A percentile compares a stretch with the other conserved stretches of the same genome.
These are phyloP conservation scores for Egretta garzetta DNA, from an alignment of 2,113 vertebrate species.

Conservation along the genomic window DNA sequence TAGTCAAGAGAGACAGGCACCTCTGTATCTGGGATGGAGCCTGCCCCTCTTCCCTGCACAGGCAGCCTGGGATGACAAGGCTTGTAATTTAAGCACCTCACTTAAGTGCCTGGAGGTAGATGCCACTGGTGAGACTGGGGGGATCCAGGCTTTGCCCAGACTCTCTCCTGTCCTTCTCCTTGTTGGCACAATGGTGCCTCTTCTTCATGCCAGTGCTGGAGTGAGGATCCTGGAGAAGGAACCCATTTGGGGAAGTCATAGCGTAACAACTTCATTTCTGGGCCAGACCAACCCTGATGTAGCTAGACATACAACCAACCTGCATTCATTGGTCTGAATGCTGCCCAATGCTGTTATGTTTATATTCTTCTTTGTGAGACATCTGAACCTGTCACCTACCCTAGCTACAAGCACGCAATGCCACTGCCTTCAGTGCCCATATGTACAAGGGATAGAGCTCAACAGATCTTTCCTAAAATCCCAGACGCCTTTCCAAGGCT, in stretches of 20 bases:
- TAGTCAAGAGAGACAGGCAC: not conserved
- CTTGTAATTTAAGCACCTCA: not conserved
- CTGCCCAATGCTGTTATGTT: not conserved
- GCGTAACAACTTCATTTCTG: not conserved
- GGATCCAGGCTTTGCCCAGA: not conserved
- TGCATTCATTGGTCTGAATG: not conserved
- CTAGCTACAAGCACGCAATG: fast-evolving
- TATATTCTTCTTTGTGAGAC: not conserved
- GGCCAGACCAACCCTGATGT: not conserved
- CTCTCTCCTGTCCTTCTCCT: not conserved
- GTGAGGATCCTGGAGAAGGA: not conserved
- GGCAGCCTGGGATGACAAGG: not conserved
- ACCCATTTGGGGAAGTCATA: not conserved
- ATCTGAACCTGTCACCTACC: not conserved
- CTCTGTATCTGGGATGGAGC: not conserved
- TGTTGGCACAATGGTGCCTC: not conserved
- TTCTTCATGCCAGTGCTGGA: not conserved
- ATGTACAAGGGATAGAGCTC: not conserved
- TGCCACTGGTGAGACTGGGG: not conserved
- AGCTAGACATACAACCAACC: fast-evolving
- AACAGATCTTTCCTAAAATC: not conserved
- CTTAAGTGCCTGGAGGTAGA: slow-evolving; percentile 5
- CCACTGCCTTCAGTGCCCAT: fast-evolving
- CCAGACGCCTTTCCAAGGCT: not conserved
- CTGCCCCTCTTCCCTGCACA: not conserved